Conservation (phyloP, 2,888 invertebrate genomes). For the Leptinotarsa juncta region DNA sequence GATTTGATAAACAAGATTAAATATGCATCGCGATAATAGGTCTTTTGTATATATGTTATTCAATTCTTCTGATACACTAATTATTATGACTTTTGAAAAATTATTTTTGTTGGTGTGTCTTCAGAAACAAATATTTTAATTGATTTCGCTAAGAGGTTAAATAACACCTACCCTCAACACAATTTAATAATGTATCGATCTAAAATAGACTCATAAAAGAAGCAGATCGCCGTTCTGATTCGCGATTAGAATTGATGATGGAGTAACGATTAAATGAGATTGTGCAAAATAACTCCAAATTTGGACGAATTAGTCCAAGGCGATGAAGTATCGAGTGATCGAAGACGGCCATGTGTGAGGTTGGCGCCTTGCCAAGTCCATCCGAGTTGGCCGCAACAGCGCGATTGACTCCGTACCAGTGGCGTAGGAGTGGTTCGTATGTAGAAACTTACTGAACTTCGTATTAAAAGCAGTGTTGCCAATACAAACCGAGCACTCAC, state of each 20-base stretch:
- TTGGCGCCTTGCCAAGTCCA: constrained; percentile 49
- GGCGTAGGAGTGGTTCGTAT: constrained; percentile 2
- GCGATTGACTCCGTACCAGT: not conserved
- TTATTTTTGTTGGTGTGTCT: too few relatives aligned
- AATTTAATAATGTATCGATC: not conserved
- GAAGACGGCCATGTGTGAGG: constrained; percentile 48
- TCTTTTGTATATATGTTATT: too few relatives aligned
- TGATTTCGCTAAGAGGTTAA: too few relatives aligned
- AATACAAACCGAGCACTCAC: too few relatives aligned
- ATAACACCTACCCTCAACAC: not conserved
- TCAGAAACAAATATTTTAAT: too few relatives aligned
- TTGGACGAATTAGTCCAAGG: constrained; percentile 58
- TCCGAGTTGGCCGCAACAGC: constrained; percentile 12
- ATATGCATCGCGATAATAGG: too few relatives aligned
- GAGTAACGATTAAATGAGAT: constrained; percentile 33
- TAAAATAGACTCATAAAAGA: not conserved
- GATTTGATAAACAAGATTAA: too few relatives aligned
- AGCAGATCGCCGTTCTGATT: not conserved
- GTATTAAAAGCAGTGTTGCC: not conserved
- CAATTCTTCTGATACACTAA: too few relatives aligned
- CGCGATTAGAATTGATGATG: constrained; percentile 13
- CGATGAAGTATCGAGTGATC: constrained; percentile 41
- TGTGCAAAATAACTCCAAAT: constrained; percentile 57
- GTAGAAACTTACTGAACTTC: not conserved
- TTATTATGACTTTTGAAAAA: too few relatives aligned